Evolutionary conservation across 1,140 invertebrate species (phyloP), one percentile per base, ranked within the genome.

Genomic region (Zaprionus lachaisei): DNA sequence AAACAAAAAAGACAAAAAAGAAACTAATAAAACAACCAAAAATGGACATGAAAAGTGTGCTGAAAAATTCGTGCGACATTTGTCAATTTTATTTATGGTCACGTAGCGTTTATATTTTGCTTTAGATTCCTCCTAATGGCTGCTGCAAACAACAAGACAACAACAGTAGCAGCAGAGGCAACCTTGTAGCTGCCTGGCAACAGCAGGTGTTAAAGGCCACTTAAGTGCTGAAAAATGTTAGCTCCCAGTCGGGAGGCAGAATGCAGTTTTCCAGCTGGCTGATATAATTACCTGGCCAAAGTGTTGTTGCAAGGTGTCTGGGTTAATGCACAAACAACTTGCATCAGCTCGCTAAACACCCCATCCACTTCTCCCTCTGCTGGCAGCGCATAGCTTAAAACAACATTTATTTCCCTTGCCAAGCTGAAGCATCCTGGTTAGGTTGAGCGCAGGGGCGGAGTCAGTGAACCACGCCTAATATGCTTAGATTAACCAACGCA

Each of bases 81-180:
- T 89, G 85, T 89, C 81, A 89, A 84, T 90, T 79, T 89, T 89
- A 89, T 89, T 89, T 81, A 90, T 89, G 85, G 84, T 89, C 85
- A 89, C 84, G 84, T 81, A 81, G 81, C 69, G 79, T 70, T 90
- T 79, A 61, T 69, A 76, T 76, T 72, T 79, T 84, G 69, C 63
- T 83, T 79, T 81, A 61, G 74, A 78, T 72, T 83, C 66, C 61
- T 68, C 58, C 51, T 77, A 77, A 73, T 77, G 75, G 75, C 58
- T n/a, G 58, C 47, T 20, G 28, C 80, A 83, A 75, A 11, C 61
- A 75, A 11, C 61, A 47, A 28, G 49, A n/a, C 44, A 69, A 61
- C 28, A 28, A 44, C 17, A 44, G 55, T 26, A 51, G 61, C 54
- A 68, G 74, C 74, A 64, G 56, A 68, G 76, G 60, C 70, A 66